phyloP scores from a whole-genome alignment of 2,888 invertebrate genomes.

The Metellina segmentata region DNA sequence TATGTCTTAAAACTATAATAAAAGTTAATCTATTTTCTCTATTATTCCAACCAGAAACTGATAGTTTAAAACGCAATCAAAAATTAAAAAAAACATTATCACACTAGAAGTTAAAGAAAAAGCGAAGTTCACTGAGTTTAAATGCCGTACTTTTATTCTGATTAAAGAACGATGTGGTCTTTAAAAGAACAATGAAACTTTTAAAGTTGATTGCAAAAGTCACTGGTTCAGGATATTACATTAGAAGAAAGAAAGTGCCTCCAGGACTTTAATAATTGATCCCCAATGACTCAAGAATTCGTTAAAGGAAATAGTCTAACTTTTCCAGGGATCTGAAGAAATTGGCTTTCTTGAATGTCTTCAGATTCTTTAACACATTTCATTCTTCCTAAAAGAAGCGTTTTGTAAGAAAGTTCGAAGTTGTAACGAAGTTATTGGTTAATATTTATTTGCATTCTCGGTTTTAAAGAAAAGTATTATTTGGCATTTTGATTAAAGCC shows the following conservation, averaged over 20 bases:
- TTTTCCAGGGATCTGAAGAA: neutral
- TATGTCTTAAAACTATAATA: too few relatives aligned
- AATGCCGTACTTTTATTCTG: neutral
- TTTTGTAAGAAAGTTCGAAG: too few relatives aligned
- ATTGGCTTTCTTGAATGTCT: neutral
- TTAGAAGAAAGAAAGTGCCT: neutral
- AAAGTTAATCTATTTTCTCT: too few relatives aligned
- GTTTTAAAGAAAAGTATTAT: too few relatives aligned
- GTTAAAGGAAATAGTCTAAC: neutral
- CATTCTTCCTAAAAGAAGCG: neutral
- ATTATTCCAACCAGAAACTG: too few relatives aligned
- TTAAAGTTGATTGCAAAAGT: slow-evolving; percentile 19
- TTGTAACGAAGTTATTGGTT: too few relatives aligned
- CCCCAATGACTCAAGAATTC: neutral
- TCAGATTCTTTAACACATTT: neutral
- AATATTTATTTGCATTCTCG: too few relatives aligned
- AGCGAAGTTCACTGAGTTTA: neutral
- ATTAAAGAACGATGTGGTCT: neutral
- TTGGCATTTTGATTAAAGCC: too few relatives aligned
- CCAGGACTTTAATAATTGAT: neutral
- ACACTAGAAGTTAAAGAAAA: neutral
- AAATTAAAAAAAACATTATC: neutral
- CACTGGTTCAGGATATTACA: slow-evolving; percentile 1
- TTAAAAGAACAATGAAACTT: slow-evolving; percentile 9
- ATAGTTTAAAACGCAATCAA: neutral